These are phyloP conservation scores for Columba janthina DNA, from an alignment of 2,113 vertebrate species.

Conservation along the genomic window DNA sequence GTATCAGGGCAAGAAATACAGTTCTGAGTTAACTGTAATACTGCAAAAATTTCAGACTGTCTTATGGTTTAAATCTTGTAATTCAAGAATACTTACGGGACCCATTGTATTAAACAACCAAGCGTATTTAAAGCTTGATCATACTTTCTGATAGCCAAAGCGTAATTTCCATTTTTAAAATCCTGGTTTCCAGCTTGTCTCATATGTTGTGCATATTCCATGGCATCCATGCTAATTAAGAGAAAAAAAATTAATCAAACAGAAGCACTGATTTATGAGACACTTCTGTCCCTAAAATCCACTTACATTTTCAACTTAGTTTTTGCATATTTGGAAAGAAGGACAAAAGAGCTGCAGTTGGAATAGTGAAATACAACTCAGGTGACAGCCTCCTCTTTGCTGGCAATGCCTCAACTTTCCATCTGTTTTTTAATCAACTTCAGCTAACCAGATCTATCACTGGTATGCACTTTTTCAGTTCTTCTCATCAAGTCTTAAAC, in stretches of 20 bases:
- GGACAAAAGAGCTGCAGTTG: background rate
- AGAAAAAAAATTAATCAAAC: background rate
- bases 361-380: background rate
- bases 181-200: constrained; percentile 68
- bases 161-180: constrained; percentile 71
- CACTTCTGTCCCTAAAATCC: background rate
- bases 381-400: background rate
- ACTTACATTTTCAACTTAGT: background rate
- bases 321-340: background rate
- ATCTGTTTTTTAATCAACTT: background rate
- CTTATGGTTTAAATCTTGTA: background rate
- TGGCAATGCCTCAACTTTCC: background rate
- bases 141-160: constrained; percentile 72
- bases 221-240: constrained; percentile 59
- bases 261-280: background rate
- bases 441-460: background rate
- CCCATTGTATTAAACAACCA: background rate
- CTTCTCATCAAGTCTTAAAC: background rate
- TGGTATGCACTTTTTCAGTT: background rate
- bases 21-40: background rate
- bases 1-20: background rate
- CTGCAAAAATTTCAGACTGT: background rate
- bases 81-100: constrained; percentile 44
- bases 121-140: constrained; percentile 66
- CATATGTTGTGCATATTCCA: constrained; percentile 37